Evolutionary conservation across 2,113 vertebrate species (phyloP).

Genomic region (Oxygymnocypris stewartii): DNA sequence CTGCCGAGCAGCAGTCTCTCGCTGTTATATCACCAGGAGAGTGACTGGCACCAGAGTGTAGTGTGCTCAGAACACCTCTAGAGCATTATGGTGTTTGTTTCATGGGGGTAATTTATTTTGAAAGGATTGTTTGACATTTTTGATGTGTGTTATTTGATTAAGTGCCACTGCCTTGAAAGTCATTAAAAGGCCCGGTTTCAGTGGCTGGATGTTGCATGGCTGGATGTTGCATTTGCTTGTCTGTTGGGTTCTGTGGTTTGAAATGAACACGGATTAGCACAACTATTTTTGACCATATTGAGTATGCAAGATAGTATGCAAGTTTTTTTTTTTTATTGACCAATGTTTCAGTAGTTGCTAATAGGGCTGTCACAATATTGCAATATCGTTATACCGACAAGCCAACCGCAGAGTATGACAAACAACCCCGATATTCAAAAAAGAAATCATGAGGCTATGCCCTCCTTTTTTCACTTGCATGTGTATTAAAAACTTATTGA

Average conservation of each 20-base stretch:
- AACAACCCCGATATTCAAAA: too few species aligned
- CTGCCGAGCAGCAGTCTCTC: not conserved
- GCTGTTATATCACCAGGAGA: conserved; percentile 10
- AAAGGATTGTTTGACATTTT: not conserved
- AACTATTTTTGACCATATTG: not conserved
- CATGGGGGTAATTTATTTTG: not conserved
- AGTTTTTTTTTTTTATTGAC: not conserved
- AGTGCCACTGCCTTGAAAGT: not conserved
- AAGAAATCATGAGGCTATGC: too few species aligned
- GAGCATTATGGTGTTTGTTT: not conserved
- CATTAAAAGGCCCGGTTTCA: not conserved
- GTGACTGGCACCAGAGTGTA: not conserved
- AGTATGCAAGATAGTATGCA: not conserved
- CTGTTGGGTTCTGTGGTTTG: not conserved
- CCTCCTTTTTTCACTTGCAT: too few species aligned
- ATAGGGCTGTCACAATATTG: not conserved
- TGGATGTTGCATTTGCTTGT: not conserved
- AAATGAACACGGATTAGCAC: not conserved
- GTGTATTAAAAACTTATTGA: too few species aligned
- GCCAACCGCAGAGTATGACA: too few species aligned
- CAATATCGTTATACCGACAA: too few species aligned
- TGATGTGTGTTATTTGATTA: not conserved
- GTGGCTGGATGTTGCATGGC: too few species aligned
- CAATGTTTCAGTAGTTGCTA: not conserved
- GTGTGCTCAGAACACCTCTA: not conserved